These are phyloP conservation scores for Clistopyga incitator DNA, from an alignment of 2,888 invertebrate genomes.

Conservation along the genomic window DNA sequence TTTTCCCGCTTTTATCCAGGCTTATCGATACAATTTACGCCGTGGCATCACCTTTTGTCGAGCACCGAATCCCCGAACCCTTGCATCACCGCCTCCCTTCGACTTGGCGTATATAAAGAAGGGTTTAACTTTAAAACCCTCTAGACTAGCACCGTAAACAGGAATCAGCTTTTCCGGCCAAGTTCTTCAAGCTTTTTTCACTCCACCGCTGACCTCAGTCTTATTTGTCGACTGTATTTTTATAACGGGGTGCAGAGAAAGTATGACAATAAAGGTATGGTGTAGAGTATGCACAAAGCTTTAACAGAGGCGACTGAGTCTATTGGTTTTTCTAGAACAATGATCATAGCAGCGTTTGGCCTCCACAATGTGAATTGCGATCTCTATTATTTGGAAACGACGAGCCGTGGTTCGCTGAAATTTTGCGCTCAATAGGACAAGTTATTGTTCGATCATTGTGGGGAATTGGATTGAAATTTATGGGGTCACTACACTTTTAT, in stretches of 20 bases:
- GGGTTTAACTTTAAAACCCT: constrained; percentile 57
- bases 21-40: constrained; percentile 66
- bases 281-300: constrained; percentile 1
- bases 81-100: constrained; percentile 18
- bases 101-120: constrained; percentile 56
- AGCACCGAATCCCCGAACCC: constrained; percentile 2
- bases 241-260: background rate
- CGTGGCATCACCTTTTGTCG: constrained; percentile 62
- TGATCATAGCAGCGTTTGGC: background rate
- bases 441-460: too few relatives aligned
- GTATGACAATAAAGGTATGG: background rate
- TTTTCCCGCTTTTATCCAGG: constrained; percentile 57
- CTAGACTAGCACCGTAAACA: constrained; percentile 44
- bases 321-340: background rate
- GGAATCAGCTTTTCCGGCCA: constrained; percentile 49
- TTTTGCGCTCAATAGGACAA: too few relatives aligned
- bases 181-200: constrained; percentile 15
- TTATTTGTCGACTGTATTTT: constrained; percentile 13
- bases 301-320: background rate
- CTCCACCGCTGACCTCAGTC: constrained; percentile 20
- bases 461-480: too few relatives aligned
- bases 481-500: too few relatives aligned
- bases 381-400: too few relatives aligned
- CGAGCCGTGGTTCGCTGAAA: too few relatives aligned
- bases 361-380: background rate